Evolutionary conservation across 2,113 vertebrate genomes (phyloP), one percentile per base, ranked within the genome.

Genomic region (Dryoscopus gambensis): DNA sequence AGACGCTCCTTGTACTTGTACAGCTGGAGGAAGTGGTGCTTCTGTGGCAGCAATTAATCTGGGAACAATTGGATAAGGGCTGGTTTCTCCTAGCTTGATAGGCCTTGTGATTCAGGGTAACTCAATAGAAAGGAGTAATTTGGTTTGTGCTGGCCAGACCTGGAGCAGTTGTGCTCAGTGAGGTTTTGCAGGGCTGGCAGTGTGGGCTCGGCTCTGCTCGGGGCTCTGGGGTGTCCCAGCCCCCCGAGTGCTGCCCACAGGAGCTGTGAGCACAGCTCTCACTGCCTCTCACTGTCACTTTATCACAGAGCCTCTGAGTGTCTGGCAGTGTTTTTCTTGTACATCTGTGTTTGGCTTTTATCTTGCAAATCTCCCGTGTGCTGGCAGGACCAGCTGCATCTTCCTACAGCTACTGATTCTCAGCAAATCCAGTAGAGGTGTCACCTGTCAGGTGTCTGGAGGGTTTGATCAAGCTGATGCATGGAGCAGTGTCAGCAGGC

Each of bases 1-100:
- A 75, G 84, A 27, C 4, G 16, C 53, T 76, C 18, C 3, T 44
- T 0, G 0, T 11, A 0, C 39, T 55, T 2, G 21, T 7, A 4
- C 30, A 82, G 84, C 56, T 27, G n/a, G 21, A 68, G 77, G 57
- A 75, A 70, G 17, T 10, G 13, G 3, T 9, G 27, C 24, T 27
- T 27, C 60, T 79, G 42, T 52, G 46, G 11, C 20, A 56, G 46
- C 55, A 47, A 17, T 70, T 39, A 21, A 37, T 57, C 37, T 33
- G 33, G 11, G 44, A 40, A 7, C 67, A 67, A 8, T 9, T 65
- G 47, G 30, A 31, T 23, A 3, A 37, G 44, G 83, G 30, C 20
- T 78, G 60, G 6, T 46, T 60, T 60, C 46, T 23, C 60, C 25
- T 7, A 1, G 50, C 47, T 53, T 40, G 10, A 1, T 1, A 18